Percentiles rank a stretch among this genome's conserved stretches.
Evolutionary conservation across 1,140 invertebrate genomes (phyloP).

Genomic region (Danaus melanippus): DNA sequence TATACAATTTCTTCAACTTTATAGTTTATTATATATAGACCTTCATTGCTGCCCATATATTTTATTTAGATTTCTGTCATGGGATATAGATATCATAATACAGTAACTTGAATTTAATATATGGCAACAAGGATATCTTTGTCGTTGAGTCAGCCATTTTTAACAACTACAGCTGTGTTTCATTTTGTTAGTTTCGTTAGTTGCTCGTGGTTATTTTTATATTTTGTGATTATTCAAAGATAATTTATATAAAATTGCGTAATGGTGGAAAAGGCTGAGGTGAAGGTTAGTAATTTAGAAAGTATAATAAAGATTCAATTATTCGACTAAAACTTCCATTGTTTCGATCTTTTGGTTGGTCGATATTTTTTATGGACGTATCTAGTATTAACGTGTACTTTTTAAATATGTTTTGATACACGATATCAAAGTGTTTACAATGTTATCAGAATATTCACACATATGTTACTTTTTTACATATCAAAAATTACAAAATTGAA

Average conservation of each 20-base stretch:
- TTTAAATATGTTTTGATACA: conserved; percentile 1
- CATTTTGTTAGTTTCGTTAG: conserved; percentile 21
- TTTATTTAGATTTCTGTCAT: no score
- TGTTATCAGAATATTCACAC: no score
- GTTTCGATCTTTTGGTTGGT: conserved; percentile 51
- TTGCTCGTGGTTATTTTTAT: conserved; percentile 8
- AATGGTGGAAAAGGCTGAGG: conserved; percentile 48
- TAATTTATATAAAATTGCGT: conserved; percentile 10
- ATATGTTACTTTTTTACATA: no score
- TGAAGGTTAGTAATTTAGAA: conserved; percentile 38
- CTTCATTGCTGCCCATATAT: no score
- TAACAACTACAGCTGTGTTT: conserved; percentile 38
- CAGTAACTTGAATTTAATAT: background rate
- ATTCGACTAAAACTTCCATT: conserved; percentile 38
- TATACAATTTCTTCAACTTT: conserved; percentile 2
- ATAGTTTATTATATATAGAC: background rate
- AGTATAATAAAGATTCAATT: conserved; percentile 2
- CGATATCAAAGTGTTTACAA: no score
- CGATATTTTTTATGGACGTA: conserved; percentile 35
- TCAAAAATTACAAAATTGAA: no score
- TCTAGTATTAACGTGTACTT: conserved; percentile 23
- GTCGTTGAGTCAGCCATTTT: conserved; percentile 37
- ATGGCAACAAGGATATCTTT: conserved; percentile 9
- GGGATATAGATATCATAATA: background rate
- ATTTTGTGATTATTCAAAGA: background rate